Conservation (phyloP, 2,797 vertebrate species). For the Rhinichthys osculus region DNA sequence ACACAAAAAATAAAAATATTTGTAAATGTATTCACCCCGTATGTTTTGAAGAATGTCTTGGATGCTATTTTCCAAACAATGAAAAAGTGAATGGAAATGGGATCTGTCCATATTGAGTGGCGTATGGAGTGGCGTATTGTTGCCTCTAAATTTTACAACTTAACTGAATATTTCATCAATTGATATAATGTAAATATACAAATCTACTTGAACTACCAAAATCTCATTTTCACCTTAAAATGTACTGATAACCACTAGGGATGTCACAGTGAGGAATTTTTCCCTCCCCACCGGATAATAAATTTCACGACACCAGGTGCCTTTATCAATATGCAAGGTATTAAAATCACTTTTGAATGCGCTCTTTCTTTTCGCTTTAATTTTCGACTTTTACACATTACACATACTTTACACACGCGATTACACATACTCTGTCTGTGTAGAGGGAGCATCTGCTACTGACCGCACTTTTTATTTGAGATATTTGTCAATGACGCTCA, state of each 20-base stretch:
- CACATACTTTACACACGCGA: no score
- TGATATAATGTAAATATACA: neutral
- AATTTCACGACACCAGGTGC: neutral
- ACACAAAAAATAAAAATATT: neutral
- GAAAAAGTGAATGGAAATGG: neutral
- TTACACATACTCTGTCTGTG: neutral
- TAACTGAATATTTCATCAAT: neutral
- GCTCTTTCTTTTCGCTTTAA: neutral
- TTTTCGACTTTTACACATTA: neutral
- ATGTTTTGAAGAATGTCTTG: neutral
- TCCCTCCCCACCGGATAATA: neutral
- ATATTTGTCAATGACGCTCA: neutral
- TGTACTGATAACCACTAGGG: neutral
- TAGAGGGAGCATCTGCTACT: neutral
- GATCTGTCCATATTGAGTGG: neutral
- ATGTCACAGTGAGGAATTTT: neutral
- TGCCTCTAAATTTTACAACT: neutral
- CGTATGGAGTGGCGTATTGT: neutral
- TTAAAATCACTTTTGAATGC: neutral
- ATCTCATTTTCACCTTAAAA: neutral
- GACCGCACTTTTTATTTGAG: neutral
- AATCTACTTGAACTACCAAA: neutral
- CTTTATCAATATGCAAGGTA: neutral
- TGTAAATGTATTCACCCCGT: neutral
- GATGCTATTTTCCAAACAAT: neutral